Conservation (phyloP, 2,888 invertebrate species). For the Podotricha telesiphe region DNA sequence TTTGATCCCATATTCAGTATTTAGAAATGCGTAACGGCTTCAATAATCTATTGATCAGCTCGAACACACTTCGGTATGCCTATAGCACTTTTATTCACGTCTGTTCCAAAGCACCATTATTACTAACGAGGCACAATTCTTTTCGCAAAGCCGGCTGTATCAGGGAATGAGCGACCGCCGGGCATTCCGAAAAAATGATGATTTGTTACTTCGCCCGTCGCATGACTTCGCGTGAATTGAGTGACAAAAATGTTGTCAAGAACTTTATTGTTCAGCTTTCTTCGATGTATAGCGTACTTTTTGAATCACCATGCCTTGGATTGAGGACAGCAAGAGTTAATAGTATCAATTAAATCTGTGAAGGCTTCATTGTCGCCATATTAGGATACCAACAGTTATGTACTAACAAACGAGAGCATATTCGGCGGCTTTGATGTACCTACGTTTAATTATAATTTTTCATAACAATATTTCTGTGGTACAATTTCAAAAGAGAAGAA, state of each 20-base stretch:
- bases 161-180: constrained; percentile 60
- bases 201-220: constrained; percentile 71
- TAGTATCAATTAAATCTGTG: constrained; percentile 75
- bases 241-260: constrained; percentile 72
- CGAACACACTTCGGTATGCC: constrained; percentile 36
- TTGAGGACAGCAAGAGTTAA: constrained; percentile 64
- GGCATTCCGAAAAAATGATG: constrained; percentile 74
- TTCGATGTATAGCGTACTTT: constrained; percentile 46
- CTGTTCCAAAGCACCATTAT: constrained; percentile 75
- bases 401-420: constrained; percentile 51
- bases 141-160: constrained; percentile 60
- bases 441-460: constrained; percentile 41
- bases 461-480: constrained; percentile 36
- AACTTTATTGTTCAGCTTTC: constrained; percentile 34
- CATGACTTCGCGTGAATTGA: constrained; percentile 72
- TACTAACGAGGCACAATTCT: constrained; percentile 77
- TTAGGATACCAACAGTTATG: constrained; percentile 51
- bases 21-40: constrained; percentile 33
- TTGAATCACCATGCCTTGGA: constrained; percentile 57
- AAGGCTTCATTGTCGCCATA: constrained; percentile 65
- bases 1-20: constrained; percentile 41
- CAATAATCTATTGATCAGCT: constrained; percentile 32
- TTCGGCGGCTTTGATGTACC: constrained; percentile 47
- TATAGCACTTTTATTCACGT: constrained; percentile 52
- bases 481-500: not conserved